A percentile compares a stretch with the other conserved stretches of the same genome.
Conservation (phyloP, 1,140 invertebrate species). For the Zaprionus kolodkinae region DNA sequence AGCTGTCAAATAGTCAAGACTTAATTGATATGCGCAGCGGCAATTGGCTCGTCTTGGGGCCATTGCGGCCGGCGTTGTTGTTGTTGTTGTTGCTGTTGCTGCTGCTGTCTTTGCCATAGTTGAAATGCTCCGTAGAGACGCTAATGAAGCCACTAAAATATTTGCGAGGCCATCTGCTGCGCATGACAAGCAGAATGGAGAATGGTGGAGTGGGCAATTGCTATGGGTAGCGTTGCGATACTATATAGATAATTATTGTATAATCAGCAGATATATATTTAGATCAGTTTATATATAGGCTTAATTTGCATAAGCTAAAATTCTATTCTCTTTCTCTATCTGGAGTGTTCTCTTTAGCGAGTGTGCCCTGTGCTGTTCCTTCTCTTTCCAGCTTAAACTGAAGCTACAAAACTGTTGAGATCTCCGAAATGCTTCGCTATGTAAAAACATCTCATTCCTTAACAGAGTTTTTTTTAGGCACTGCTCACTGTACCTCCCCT, state of each 20-base stretch:
- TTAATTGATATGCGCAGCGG: conserved; percentile 64
- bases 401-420: too few species aligned
- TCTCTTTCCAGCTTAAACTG: too few species aligned
- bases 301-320: neutral
- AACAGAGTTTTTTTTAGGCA: neutral
- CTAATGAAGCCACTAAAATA: conserved; percentile 71
- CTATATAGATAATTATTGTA: neutral
- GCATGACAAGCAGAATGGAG: conserved; percentile 50
- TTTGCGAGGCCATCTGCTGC: conserved; percentile 28
- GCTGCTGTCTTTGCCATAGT: conserved; percentile 37
- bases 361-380: too few species aligned
- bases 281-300: neutral
- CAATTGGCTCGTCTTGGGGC: conserved; percentile 53
- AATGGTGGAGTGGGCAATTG: conserved; percentile 3
- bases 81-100: neutral
- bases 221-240: neutral
- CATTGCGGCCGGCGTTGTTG: conserved; percentile 37
- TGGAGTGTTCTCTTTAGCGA: too few species aligned
- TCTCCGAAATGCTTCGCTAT: too few species aligned
- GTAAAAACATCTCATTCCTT: neutral
- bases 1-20: conserved; percentile 7
- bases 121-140: conserved; percentile 51
- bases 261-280: neutral
- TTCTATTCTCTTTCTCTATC: neutral
- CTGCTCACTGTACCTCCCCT: neutral